Evolutionary conservation across 2,113 vertebrate species (phyloP).

Genomic region (Archocentrus centrarchus): DNA sequence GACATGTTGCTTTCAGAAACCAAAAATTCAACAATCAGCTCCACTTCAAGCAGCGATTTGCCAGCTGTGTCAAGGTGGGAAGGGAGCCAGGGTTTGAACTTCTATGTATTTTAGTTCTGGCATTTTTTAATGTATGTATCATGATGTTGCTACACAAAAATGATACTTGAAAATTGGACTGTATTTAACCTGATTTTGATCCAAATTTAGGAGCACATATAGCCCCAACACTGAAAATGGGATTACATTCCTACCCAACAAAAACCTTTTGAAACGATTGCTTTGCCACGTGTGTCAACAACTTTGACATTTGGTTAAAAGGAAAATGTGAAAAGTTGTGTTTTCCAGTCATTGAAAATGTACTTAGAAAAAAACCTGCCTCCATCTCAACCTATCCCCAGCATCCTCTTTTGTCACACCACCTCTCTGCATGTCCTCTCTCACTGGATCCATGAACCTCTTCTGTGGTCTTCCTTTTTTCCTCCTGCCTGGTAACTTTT

Average conservation of each 20-base stretch:
- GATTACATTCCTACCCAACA: neutral
- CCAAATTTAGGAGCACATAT: neutral
- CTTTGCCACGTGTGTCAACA: neutral
- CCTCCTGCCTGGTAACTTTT: neutral
- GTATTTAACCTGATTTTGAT: neutral
- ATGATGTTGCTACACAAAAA: neutral
- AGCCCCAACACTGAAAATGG: neutral
- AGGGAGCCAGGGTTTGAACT: neutral
- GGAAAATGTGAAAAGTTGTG: neutral
- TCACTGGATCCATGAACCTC: neutral
- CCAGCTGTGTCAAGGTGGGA: neutral
- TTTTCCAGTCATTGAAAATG: neutral
- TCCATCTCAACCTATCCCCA: too few species aligned
- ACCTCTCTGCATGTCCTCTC: neutral
- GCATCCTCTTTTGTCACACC: too few species aligned
- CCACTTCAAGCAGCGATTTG: neutral
- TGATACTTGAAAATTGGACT: neutral
- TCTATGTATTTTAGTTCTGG: neutral
- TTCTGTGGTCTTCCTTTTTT: neutral
- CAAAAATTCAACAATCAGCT: neutral
- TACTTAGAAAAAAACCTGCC: too few species aligned
- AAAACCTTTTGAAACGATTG: neutral
- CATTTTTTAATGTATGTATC: neutral
- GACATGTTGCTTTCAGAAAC: conserved; percentile 8
- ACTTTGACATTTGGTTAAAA: neutral